phyloP scores from a whole-genome alignment of 2,888 invertebrate genomes.

The Drosophila greeni region DNA sequence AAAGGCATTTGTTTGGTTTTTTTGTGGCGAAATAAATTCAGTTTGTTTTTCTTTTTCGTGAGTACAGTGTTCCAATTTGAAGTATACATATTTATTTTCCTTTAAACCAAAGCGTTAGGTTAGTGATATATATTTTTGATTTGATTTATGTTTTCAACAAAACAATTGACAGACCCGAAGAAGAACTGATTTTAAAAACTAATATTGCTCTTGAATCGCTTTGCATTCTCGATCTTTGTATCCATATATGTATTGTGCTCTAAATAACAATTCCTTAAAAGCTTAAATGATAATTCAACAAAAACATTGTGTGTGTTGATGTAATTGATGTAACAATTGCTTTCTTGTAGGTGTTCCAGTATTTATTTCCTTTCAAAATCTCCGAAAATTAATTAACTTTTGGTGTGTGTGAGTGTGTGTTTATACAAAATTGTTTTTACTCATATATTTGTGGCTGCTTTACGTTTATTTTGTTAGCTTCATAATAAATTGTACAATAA shows the following conservation, averaged over 20 bases:
- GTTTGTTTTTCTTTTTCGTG: constrained; percentile 44
- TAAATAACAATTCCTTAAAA: constrained; percentile 45
- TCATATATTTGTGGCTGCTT: constrained; percentile 29
- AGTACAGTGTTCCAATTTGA: constrained; percentile 38
- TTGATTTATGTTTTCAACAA: constrained; percentile 54
- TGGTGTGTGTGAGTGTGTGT: constrained; percentile 9
- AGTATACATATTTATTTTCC: constrained; percentile 29
- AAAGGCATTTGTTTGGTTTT: constrained; percentile 72
- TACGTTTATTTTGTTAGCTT: constrained; percentile 27
- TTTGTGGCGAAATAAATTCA: constrained; percentile 31
- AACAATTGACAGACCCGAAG: constrained; percentile 63
- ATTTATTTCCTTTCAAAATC: constrained; percentile 51
- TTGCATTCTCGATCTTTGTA: constrained; percentile 21
- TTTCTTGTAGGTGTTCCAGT: constrained; percentile 27
- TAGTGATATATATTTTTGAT: constrained; percentile 65
- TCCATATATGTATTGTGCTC: constrained; percentile 26
- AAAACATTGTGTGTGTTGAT: constrained; percentile 39
- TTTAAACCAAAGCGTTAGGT: constrained; percentile 60
- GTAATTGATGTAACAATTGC: constrained; percentile 63
- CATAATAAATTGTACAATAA: constrained; percentile 55
- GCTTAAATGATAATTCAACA: constrained; percentile 31
- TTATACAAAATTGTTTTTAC: constrained; percentile 55
- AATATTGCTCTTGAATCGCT: constrained; percentile 57
- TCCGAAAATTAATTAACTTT: constrained; percentile 48
- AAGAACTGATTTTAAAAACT: constrained; percentile 58